phyloP scores from a whole-genome alignment of 2,113 vertebrate species.

The Mohoua ochrocephala region DNA sequence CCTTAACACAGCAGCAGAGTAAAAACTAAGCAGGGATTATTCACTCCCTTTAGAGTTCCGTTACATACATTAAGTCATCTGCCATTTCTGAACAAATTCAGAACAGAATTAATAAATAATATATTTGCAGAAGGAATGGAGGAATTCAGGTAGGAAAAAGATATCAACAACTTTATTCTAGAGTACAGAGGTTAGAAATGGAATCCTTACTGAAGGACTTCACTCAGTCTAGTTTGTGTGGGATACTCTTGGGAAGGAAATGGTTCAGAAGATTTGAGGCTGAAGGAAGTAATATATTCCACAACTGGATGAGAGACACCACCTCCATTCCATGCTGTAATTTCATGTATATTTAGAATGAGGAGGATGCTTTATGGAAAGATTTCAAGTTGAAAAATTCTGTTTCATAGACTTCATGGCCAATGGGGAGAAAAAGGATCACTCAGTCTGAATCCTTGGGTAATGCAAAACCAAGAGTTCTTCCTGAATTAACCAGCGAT shows the following conservation, averaged over 20 bases:
- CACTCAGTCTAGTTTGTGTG: not conserved
- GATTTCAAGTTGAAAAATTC: not conserved
- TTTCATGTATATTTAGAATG: conserved; percentile 14
- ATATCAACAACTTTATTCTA: not conserved
- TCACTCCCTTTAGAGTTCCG: not conserved
- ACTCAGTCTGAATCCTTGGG: not conserved
- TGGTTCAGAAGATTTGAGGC: not conserved
- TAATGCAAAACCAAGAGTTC: not conserved
- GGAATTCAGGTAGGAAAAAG: not conserved
- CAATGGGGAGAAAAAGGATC: not conserved
- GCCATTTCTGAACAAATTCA: not conserved
- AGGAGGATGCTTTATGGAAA: conserved; percentile 14
- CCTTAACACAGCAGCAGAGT: not conserved
- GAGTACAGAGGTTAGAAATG: not conserved
- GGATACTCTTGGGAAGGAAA: not conserved
- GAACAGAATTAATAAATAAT: not conserved
- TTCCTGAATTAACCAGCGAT: not conserved
- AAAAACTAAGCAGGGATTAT: not conserved
- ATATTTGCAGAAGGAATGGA: not conserved
- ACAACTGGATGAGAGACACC: not conserved
- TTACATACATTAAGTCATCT: not conserved
- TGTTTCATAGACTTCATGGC: not conserved
- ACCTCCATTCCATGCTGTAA: not conserved
- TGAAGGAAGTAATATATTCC: not conserved
- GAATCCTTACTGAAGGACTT: not conserved